These are phyloP conservation scores for Carterocephalus palaemon DNA, from an alignment of 2,888 invertebrate genomes.

Conservation along the genomic window DNA sequence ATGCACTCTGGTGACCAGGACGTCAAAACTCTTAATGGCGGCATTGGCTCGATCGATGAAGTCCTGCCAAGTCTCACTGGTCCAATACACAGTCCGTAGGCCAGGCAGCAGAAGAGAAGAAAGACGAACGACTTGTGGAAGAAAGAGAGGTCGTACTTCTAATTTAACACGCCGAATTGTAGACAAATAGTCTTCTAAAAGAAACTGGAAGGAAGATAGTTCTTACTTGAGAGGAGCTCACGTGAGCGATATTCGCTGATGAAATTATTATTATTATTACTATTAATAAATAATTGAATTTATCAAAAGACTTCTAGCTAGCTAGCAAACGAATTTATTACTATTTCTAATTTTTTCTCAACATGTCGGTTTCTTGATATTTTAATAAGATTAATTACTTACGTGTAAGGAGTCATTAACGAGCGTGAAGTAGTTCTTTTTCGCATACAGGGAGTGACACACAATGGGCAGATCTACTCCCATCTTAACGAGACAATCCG, in stretches of 20 bases:
- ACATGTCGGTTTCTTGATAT: no score
- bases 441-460: conserved; percentile 87
- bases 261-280: no score
- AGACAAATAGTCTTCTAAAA: conserved; percentile 86
- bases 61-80: conserved; percentile 87
- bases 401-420: conserved; percentile 89
- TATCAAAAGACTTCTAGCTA: no score
- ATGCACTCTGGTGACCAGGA: conserved; percentile 86
- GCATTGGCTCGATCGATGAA: conserved; percentile 87
- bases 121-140: conserved; percentile 91
- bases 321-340: no score
- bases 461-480: conserved; percentile 89
- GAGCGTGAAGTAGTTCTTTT: conserved; percentile 86
- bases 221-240: no score
- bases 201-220: conserved; percentile 76
- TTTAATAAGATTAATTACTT: conserved; percentile 23
- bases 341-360: no score
- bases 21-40: conserved; percentile 89
- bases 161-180: conserved; percentile 87
- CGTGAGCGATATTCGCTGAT: no score
- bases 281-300: no score
- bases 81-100: conserved; percentile 90
- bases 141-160: conserved; percentile 93
- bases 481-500: conserved; percentile 91
- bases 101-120: conserved; percentile 91